These are phyloP conservation scores for Caenorhabditis inopinata DNA, from an alignment of 1,140 invertebrate species.

Conservation along the genomic window DNA sequence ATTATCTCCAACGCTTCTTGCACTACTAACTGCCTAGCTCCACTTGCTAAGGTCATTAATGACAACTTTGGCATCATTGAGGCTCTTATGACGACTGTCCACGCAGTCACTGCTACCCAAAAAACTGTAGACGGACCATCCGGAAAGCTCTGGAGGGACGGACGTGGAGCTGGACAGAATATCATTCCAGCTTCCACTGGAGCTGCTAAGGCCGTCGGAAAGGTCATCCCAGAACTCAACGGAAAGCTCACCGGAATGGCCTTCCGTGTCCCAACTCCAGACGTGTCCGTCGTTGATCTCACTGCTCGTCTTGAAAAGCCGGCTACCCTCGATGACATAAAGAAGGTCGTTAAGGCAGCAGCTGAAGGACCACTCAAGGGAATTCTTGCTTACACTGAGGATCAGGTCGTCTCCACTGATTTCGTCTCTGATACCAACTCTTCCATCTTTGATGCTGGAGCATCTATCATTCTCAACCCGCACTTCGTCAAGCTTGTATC, in stretches of 20 bases:
- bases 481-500: conserved; percentile 86
- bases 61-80: conserved; percentile 92
- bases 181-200: conserved; percentile 98
- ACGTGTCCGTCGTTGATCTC: conserved; percentile 71
- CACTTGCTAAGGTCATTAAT: conserved; percentile 89
- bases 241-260: conserved; percentile 90
- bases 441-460: conserved; percentile 89
- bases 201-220: conserved; percentile 94
- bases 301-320: conserved; percentile 68
- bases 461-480: conserved; percentile 85
- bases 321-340: conserved; percentile 77
- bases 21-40: conserved; percentile 97
- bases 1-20: conserved; percentile 87
- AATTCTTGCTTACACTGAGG: conserved; percentile 90
- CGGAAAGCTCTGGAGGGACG: conserved; percentile 84
- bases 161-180: conserved; percentile 89
- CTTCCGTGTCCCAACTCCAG: conserved; percentile 70
- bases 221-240: conserved; percentile 72
- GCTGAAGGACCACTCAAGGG: conserved; percentile 77
- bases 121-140: conserved; percentile 96
- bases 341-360: conserved; percentile 81
- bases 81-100: conserved; percentile 97
- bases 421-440: conserved; percentile 83
- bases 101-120: conserved; percentile 94
- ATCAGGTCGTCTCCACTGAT: conserved; percentile 85